A percentile compares a stretch with the other conserved stretches of the same genome.
Conservation (phyloP, 2,113 vertebrate genomes). For the Phrynosoma platyrhinos region DNA sequence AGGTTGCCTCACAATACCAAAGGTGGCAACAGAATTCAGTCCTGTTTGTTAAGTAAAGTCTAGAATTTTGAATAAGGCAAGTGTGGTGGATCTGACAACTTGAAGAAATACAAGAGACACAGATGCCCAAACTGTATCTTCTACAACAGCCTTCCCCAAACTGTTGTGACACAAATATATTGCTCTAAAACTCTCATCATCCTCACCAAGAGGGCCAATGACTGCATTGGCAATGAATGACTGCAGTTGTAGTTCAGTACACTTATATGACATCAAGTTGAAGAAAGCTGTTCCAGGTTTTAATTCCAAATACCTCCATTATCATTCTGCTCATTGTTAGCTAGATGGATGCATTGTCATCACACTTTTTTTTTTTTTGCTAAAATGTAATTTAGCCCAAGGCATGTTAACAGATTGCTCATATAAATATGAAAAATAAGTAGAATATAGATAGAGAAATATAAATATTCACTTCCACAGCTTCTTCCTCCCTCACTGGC, state of each 20-base stretch:
- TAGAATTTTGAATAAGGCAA: neutral
- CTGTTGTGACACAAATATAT: too few relatives aligned
- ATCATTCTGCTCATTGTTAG: conserved; percentile 25
- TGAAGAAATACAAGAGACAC: neutral
- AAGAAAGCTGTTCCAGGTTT: neutral
- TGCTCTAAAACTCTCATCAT: too few relatives aligned
- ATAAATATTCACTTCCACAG: neutral
- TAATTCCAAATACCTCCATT: conserved; percentile 11
- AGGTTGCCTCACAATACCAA: neutral
- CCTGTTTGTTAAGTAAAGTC: neutral
- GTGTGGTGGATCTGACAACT: neutral
- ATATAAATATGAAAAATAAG: neutral
- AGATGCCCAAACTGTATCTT: neutral
- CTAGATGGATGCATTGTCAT: conserved; percentile 38
- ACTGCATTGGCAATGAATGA: neutral
- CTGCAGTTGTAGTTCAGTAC: neutral
- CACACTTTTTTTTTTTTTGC: conserved; percentile 40
- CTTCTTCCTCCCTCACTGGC: neutral
- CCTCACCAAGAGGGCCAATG: neutral
- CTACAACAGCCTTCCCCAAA: too few relatives aligned
- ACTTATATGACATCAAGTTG: neutral
- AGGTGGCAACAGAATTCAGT: neutral
- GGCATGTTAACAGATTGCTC: conserved; percentile 33
- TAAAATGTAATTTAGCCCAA: conserved; percentile 51
- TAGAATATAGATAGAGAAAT: conserved; percentile 8